Conservation (phyloP, 2,888 invertebrate genomes). For the Listrodromus nycthemerus region DNA sequence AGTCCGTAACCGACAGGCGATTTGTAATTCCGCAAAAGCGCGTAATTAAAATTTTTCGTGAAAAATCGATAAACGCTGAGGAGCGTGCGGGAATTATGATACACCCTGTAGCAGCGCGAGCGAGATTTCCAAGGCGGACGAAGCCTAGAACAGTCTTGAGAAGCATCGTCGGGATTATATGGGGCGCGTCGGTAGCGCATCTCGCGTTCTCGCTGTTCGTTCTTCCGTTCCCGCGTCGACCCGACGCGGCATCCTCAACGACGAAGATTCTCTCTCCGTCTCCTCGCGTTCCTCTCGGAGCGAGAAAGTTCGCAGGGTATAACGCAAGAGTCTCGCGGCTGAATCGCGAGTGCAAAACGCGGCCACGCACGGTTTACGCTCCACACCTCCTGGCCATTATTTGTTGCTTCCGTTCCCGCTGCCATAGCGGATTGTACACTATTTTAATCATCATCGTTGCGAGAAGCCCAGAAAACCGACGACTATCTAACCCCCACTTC, state of each 20-base stretch:
- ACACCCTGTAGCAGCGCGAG: constrained; percentile 29
- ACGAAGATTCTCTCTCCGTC: constrained; percentile 16
- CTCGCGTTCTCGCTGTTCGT: constrained; percentile 62
- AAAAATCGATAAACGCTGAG: background rate
- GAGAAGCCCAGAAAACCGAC: constrained; percentile 49
- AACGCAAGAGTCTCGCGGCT: constrained; percentile 53
- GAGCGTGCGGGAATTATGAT: constrained; percentile 35
- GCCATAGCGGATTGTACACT: constrained; percentile 73
- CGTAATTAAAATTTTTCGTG: background rate
- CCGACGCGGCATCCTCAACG: constrained; percentile 12
- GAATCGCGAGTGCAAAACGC: constrained; percentile 69
- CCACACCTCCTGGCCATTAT: constrained; percentile 83
- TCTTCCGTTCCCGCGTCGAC: constrained; percentile 64
- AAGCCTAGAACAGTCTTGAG: constrained; percentile 72
- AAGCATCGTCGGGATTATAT: constrained; percentile 83
- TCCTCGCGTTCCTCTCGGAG: constrained; percentile 22
- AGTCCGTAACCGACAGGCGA: background rate
- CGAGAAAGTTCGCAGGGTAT: constrained; percentile 55
- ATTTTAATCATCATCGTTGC: constrained; percentile 63
- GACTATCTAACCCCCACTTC: constrained; percentile 60
- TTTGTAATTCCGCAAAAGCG: background rate
- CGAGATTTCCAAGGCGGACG: constrained; percentile 77
- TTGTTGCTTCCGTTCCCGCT: constrained; percentile 83
- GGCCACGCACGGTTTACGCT: constrained; percentile 82
- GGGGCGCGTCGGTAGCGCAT: constrained; percentile 79